A percentile compares a stretch with the other conserved stretches of the same genome.
phyloP scores from a whole-genome alignment of 1,140 invertebrate species.

The Drosophila nigromelanica region DNA sequence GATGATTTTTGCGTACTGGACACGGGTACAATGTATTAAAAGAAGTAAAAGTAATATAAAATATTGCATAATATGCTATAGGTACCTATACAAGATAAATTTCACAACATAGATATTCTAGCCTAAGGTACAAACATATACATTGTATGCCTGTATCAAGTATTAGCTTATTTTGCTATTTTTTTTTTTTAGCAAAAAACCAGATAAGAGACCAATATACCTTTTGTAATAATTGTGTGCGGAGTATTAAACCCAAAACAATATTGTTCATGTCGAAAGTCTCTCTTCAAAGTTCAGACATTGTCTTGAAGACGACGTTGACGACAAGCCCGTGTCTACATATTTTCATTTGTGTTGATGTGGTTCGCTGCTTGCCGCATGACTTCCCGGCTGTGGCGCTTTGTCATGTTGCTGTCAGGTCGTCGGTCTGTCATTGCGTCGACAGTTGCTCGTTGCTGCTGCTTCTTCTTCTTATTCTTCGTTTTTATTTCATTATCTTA shows the following conservation, averaged over 20 bases:
- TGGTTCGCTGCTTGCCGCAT: slow-evolving; percentile 10
- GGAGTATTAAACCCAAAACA: slow-evolving; percentile 8
- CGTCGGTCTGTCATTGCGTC: not conserved
- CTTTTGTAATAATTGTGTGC: not conserved
- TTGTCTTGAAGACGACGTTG: slow-evolving; percentile 17
- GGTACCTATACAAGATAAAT: too few species aligned
- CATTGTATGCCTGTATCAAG: too few species aligned
- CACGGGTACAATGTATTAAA: too few species aligned
- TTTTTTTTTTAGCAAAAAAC: too few species aligned
- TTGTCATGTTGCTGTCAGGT: slow-evolving; percentile 2
- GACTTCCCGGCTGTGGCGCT: slow-evolving; percentile 14
- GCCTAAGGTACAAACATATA: too few species aligned
- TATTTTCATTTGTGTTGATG: slow-evolving; percentile 46
- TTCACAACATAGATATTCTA: too few species aligned
- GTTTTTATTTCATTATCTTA: slow-evolving; percentile 75
- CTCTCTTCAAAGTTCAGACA: slow-evolving; percentile 32
- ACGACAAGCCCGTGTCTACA: slow-evolving; percentile 47
- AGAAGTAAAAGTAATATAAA: too few species aligned
- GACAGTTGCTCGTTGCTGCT: slow-evolving; percentile 23
- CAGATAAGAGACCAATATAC: not conserved
- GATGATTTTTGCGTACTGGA: too few species aligned
- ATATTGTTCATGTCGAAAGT: slow-evolving; percentile 31
- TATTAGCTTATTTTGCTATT: too few species aligned
- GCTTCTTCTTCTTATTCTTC: slow-evolving; percentile 55
- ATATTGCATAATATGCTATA: too few species aligned